Percentiles rank a stretch among this genome's conserved stretches.
These are phyloP conservation scores for Astyanax mexicanus DNA, from an alignment of 2,797 vertebrate species.

Conservation along the genomic window DNA sequence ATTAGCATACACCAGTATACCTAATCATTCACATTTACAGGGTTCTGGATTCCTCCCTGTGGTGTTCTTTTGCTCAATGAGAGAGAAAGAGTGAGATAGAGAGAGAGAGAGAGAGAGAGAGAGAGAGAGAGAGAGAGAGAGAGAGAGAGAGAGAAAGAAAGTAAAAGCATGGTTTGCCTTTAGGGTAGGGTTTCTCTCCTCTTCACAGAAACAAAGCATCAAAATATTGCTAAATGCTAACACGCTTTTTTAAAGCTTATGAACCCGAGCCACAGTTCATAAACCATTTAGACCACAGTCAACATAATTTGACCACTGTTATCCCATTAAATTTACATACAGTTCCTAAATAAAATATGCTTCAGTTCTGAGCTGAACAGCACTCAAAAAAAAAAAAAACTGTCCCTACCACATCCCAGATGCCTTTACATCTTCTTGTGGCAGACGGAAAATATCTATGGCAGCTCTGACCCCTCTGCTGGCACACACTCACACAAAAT, in stretches of 20 bases:
- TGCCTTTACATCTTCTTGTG: not conserved
- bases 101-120: not conserved
- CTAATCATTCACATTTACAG: slow-evolving; percentile 29
- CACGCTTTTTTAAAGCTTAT: slow-evolving; percentile 8
- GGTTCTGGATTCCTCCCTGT: slow-evolving; percentile 5
- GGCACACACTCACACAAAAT: not conserved
- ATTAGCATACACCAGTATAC: slow-evolving; percentile 24
- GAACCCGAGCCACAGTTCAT: not conserved
- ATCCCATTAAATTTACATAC: not conserved
- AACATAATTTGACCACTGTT: slow-evolving; percentile 1
- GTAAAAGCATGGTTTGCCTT: slow-evolving; percentile 18
- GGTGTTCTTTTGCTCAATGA: slow-evolving; percentile 16
- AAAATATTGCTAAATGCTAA: not conserved
- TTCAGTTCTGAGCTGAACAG: not conserved
- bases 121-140: not conserved
- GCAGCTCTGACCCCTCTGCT: not conserved
- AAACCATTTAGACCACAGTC: not conserved
- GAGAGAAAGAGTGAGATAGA: not conserved
- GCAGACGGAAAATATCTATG: slow-evolving; percentile 1
- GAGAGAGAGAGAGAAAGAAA: not conserved
- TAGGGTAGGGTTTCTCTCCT: not conserved
- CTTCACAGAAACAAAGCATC: not conserved
- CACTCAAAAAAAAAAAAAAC: not conserved
- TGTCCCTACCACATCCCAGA: not conserved
- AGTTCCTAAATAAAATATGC: not conserved